Evolutionary conservation across 2,113 vertebrate species (phyloP), one percentile per base, ranked within the genome.

Genomic region (pig (Sus scrofa)): DNA sequence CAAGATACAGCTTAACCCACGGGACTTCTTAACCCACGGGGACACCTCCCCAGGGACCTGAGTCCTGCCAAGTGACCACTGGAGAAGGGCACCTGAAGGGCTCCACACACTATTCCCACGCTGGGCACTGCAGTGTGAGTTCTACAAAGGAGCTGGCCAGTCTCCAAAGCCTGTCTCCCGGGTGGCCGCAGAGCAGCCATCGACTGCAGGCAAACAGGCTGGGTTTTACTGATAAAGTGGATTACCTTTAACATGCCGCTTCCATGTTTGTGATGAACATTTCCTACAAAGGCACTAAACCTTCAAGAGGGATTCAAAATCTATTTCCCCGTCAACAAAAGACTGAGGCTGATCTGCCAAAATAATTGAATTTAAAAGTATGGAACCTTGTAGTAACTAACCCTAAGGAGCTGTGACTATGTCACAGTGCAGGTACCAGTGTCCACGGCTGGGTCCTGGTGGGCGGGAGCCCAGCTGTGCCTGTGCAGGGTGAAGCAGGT

Each of bases 41-140:
- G 54, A 56, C 13, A 16, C 54, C 54, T 56, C 54, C 54, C 13
- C 54, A 11, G 13, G 54, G 54, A 14, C 54, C 54, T 13, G 54
- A 13, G 44, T 14, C 39, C 15, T 3, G 0, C 6, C 1, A 2
- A 24, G 0, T 3, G 15, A n/a, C 14, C 1, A 9, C 37, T 7
- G 44, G 37, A 27, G n/a, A 50, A 8, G 2, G 8, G 24, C 15
- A 4, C 84, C 44, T 11, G 32, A 54, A 54, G 83, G 60, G 26
- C 20, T 2, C 6, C 14, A n/a, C 13, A 3, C 4, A 7, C 62
- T 1, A 8, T 2, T 22, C 18, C 8, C 63, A 34, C 9, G 3
- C 0, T 7, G 27, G 65, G 26, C 3, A 5, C 15, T 63, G 24
- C 24, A 9, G 60, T 62, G 60, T 9, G 60, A 62, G 20, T 22